Conservation (phyloP, 23 tunicate genomes). For the Ciona savignyi region DNA sequence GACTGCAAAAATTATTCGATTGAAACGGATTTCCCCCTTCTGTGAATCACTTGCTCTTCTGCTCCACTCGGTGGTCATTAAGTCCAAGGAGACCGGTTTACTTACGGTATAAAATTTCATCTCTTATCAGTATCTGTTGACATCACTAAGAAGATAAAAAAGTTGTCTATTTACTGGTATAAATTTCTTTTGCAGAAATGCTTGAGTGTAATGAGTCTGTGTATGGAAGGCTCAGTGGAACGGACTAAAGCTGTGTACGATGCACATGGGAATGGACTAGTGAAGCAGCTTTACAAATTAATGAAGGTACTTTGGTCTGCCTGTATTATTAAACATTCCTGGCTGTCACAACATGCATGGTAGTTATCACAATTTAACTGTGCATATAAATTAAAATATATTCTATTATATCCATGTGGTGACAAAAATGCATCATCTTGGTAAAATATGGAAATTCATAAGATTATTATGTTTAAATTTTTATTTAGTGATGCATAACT, state of each 20-base stretch:
- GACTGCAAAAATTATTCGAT: not conserved
- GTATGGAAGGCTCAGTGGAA: conserved; percentile 4
- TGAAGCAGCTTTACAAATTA: conserved; percentile 10
- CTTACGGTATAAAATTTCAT: not conserved
- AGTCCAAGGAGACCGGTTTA: not conserved
- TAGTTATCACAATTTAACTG: no score
- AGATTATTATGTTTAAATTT: no score
- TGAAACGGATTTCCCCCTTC: not conserved
- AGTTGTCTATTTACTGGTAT: no score
- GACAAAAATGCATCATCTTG: no score
- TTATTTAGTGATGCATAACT: no score
- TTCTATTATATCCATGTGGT: no score
- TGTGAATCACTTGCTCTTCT: not conserved
- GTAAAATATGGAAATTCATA: no score
- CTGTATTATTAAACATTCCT: no score
- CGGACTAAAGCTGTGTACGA: not conserved
- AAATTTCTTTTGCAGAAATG: not conserved
- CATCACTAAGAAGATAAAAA: no score
- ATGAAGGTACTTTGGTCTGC: conserved; percentile 11
- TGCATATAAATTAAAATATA: no score
- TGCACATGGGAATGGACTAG: not conserved
- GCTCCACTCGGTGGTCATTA: not conserved
- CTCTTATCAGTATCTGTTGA: no score
- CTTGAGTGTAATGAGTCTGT: not conserved
- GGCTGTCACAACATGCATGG: no score